These are phyloP conservation scores for Neodon shergylaensis DNA, from an alignment of 2,113 vertebrate species.

Conservation along the genomic window DNA sequence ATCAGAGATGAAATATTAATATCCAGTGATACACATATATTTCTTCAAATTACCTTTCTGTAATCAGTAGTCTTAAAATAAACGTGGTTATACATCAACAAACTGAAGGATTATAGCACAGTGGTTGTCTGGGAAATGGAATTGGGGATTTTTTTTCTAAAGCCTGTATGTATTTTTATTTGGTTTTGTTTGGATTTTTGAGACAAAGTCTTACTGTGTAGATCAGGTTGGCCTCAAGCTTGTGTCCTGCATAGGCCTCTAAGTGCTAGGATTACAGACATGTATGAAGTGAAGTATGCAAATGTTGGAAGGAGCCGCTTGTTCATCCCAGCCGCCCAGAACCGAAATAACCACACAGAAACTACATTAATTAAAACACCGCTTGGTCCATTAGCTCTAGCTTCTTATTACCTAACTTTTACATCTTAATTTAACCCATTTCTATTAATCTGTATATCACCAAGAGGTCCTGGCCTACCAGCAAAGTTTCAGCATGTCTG, in stretches of 20 bases:
- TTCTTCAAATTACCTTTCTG: constrained; percentile 50
- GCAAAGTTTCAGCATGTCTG: too few species aligned
- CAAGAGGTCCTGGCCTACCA: too few species aligned
- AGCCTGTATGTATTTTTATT: background rate
- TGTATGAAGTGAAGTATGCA: background rate
- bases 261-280: background rate
- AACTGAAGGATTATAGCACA: constrained; percentile 7
- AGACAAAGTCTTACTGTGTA: background rate
- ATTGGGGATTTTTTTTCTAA: background rate
- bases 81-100: constrained; percentile 5
- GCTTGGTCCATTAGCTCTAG: too few species aligned
- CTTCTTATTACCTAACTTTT: too few species aligned
- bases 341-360: too few species aligned
- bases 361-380: too few species aligned
- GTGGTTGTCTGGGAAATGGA: background rate
- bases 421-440: too few species aligned
- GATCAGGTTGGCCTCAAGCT: background rate
- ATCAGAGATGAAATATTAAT: constrained; percentile 39
- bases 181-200: background rate
- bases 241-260: background rate
- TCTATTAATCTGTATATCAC: too few species aligned
- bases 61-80: constrained; percentile 48
- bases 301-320: background rate
- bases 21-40: constrained; percentile 34
- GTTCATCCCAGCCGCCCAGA: too few species aligned